phyloP scores from a whole-genome alignment of 2,797 vertebrate genomes.

The Syngnathus acus region DNA sequence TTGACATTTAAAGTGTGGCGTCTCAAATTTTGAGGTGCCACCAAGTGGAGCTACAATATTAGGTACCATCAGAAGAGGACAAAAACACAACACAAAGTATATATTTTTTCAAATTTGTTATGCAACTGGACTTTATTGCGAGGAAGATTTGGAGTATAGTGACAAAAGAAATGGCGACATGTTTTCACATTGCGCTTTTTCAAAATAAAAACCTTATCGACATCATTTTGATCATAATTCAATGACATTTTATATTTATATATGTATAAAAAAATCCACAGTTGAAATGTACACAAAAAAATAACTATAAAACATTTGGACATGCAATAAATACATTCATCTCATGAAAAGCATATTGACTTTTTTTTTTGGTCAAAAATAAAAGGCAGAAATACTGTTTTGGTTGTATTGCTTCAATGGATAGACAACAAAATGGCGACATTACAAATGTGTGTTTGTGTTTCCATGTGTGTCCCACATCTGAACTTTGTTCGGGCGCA shows the following conservation, averaged over 20 bases:
- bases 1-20: constrained; percentile 51
- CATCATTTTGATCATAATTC: constrained; percentile 61
- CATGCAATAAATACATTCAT: constrained; percentile 86
- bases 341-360: constrained; percentile 65
- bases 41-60: no score
- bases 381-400: constrained; percentile 68
- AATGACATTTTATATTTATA: constrained; percentile 49
- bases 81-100: not conserved
- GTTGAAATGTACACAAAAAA: constrained; percentile 72
- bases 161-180: constrained; percentile 55
- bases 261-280: constrained; percentile 48
- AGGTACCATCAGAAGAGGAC: not conserved
- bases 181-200: constrained; percentile 71
- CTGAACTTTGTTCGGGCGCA: constrained; percentile 30
- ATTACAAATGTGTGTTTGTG: constrained; percentile 24
- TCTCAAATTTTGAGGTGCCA: not conserved
- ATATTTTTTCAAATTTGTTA: constrained; percentile 30
- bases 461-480: constrained; percentile 23
- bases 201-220: constrained; percentile 72
- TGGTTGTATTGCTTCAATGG: constrained; percentile 62
- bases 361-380: no score
- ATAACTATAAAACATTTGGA: constrained; percentile 72
- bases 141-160: constrained; percentile 72
- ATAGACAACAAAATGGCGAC: constrained; percentile 11
- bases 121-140: constrained; percentile 75